Percentiles rank a stretch among this genome's conserved stretches.
Evolutionary conservation across 2,797 vertebrate genomes (phyloP).

Genomic region (Lophius americanus): DNA sequence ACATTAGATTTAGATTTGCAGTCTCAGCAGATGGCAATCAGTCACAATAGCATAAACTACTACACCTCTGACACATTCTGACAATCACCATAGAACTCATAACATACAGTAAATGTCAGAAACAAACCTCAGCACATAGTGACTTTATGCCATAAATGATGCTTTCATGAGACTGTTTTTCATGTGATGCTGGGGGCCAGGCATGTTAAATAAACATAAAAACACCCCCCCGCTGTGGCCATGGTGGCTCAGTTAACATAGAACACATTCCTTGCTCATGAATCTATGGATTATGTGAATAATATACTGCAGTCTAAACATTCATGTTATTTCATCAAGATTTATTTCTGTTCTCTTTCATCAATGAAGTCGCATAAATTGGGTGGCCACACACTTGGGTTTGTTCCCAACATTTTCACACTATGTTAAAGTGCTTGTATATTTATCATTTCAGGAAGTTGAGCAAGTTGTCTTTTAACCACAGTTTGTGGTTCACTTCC

Average conservation of each 20-base stretch:
- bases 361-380: conserved; percentile 8
- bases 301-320: conserved; percentile 37
- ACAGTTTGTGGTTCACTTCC: neutral
- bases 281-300: conserved; percentile 20
- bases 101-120: conserved; percentile 26
- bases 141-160: conserved; percentile 36
- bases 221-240: conserved; percentile 13
- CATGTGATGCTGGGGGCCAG: conserved; percentile 26
- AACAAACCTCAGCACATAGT: conserved; percentile 7
- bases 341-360: conserved; percentile 10
- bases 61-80: conserved; percentile 46
- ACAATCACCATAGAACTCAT: conserved; percentile 40
- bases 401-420: conserved; percentile 2
- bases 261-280: conserved; percentile 24
- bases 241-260: conserved; percentile 20
- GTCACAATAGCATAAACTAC: conserved; percentile 39
- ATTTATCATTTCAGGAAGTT: neutral
- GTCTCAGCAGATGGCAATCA: conserved; percentile 55
- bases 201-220: conserved; percentile 42
- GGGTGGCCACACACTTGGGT: conserved; percentile 28
- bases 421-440: neutral
- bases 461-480: neutral
- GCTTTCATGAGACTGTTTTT: conserved; percentile 38
- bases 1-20: conserved; percentile 60
- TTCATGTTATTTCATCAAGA: conserved; percentile 27